These are phyloP conservation scores for Bradypodion ventrale DNA, from an alignment of 2,797 vertebrate species.

Conservation along the genomic window DNA sequence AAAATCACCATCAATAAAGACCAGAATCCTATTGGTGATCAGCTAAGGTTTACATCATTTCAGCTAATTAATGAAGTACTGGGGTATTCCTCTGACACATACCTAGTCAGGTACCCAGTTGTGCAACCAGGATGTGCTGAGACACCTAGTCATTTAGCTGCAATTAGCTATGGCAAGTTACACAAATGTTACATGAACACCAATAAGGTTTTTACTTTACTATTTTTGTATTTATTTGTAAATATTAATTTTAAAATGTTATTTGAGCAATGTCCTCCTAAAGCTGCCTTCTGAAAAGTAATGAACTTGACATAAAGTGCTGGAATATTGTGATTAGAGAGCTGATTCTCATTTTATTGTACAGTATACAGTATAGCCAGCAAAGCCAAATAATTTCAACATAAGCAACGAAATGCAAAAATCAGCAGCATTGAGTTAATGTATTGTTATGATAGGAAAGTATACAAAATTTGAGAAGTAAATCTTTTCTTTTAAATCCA, in stretches of 20 bases:
- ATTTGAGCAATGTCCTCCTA: conserved; percentile 50
- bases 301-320: conserved; percentile 56
- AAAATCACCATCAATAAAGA: conserved; percentile 60
- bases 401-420: conserved; percentile 37
- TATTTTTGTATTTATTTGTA: conserved; percentile 50
- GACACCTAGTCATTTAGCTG: neutral
- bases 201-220: conserved; percentile 53
- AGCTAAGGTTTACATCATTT: no score
- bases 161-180: neutral
- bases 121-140: no score
- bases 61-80: no score
- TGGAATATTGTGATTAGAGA: conserved; percentile 42
- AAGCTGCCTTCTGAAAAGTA: conserved; percentile 16
- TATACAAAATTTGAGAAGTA: conserved; percentile 9
- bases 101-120: no score
- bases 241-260: no score
- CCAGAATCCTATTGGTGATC: neutral
- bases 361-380: conserved; percentile 14
- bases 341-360: conserved; percentile 39
- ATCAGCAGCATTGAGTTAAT: fast-evolving
- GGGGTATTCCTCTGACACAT: no score
- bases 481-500: neutral
- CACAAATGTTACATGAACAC: neutral
- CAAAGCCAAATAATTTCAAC: conserved; percentile 45
- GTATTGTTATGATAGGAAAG: conserved; percentile 13